These are phyloP conservation scores for Xiphophorus couchianus DNA, from an alignment of 2,113 vertebrate species.

Conservation along the genomic window DNA sequence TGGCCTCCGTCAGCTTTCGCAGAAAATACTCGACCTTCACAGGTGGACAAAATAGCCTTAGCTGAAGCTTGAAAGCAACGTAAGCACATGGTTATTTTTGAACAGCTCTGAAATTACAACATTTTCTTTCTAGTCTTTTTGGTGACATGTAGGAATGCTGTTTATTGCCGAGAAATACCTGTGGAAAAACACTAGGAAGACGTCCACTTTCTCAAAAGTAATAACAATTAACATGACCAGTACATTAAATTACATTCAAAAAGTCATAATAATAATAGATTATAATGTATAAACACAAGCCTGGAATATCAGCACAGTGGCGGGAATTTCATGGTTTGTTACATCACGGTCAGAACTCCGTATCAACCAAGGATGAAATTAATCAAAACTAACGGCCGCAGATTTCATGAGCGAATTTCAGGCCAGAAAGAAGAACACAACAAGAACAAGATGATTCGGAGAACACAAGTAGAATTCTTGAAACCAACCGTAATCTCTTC, in stretches of 20 bases:
- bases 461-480: too few species aligned
- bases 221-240: not conserved
- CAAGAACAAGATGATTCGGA: too few species aligned
- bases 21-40: conserved; percentile 92
- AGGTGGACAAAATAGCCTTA: not conserved
- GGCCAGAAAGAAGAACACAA: too few species aligned
- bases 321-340: not conserved
- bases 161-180: too few species aligned
- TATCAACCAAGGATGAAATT: too few species aligned
- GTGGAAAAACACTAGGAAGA: not conserved
- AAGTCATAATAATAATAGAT: not conserved
- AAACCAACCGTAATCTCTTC: too few species aligned
- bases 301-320: not conserved
- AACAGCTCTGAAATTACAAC: not conserved
- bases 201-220: not conserved
- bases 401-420: too few species aligned
- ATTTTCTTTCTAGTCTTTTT: not conserved
- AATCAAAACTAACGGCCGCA: too few species aligned
- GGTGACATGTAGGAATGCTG: too few species aligned
- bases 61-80: not conserved
- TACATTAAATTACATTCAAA: not conserved
- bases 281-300: not conserved
- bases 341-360: too few species aligned
- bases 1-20: conserved; percentile 88
- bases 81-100: not conserved